A percentile compares a stretch with the other conserved stretches of the same genome.
Conservation (phyloP, 2,888 invertebrate genomes). For the Macrostomum cliftonense region DNA sequence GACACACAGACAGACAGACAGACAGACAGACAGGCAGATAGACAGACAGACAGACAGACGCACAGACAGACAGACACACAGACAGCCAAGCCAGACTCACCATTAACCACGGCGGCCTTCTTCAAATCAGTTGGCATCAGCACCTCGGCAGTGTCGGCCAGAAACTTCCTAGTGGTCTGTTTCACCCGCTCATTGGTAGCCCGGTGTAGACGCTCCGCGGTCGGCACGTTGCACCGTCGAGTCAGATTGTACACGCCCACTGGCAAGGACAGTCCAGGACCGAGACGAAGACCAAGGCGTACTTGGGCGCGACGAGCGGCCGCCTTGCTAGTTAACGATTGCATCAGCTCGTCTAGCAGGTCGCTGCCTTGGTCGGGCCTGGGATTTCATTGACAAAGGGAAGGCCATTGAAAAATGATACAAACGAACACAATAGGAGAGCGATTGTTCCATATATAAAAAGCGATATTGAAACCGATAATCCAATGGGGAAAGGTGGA, state of each 20-base stretch:
- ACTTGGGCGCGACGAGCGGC: neutral
- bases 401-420: no score
- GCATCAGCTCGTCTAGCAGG: constrained; percentile 1
- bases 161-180: constrained; percentile 25
- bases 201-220: constrained; percentile 35
- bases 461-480: no score
- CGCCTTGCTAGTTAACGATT: neutral
- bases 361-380: neutral
- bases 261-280: constrained; percentile 2
- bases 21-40: no score
- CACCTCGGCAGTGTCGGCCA: constrained; percentile 39
- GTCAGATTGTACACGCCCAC: constrained; percentile 27
- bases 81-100: no score
- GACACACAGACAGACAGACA: no score
- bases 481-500: no score
- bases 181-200: constrained; percentile 39
- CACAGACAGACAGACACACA: no score
- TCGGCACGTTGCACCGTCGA: constrained; percentile 28
- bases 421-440: no score
- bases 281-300: constrained; percentile 2
- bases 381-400: neutral
- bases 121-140: constrained; percentile 39
- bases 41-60: no score
- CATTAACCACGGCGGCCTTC: constrained; percentile 18
- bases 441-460: no score